Percentiles rank a stretch among this genome's conserved stretches.
Conservation (phyloP, 2,888 invertebrate species). For the Peribatodes rhomboidaria region DNA sequence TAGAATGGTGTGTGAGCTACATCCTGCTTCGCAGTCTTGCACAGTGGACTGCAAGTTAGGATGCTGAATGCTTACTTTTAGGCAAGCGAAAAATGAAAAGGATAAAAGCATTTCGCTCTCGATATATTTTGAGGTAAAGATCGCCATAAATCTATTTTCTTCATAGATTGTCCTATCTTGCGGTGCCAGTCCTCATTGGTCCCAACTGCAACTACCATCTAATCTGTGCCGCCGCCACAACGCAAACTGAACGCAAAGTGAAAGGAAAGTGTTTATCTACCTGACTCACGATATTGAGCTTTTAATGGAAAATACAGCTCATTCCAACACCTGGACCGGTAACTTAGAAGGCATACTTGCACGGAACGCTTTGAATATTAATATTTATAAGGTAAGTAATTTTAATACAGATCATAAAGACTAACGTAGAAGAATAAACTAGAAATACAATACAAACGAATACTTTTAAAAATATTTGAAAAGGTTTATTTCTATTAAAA, state of each 20-base stretch:
- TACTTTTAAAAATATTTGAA: no score
- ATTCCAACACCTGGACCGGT: background rate
- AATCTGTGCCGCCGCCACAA: background rate
- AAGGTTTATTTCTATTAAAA: no score
- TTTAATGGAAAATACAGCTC: background rate
- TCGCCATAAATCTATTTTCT: background rate
- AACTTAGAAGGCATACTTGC: background rate
- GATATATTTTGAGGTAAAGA: no score
- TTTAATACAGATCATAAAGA: background rate
- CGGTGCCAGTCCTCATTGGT: background rate
- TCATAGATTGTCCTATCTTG: background rate
- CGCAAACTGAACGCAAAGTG: background rate
- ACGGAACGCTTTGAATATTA: background rate
- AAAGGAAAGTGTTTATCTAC: slow-evolving; percentile 4
- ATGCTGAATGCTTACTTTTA: no score
- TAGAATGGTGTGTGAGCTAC: no score
- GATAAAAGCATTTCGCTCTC: no score
- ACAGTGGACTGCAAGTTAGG: no score
- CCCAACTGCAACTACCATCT: background rate
- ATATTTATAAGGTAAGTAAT: background rate
- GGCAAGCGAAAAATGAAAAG: no score
- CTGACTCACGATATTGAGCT: slow-evolving; percentile 8
- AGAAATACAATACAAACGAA: no score
- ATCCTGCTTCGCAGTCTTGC: no score
- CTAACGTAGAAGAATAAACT: no score